Evolutionary conservation across 2,888 invertebrate species (phyloP).

Genomic region (Drosophila differens): DNA sequence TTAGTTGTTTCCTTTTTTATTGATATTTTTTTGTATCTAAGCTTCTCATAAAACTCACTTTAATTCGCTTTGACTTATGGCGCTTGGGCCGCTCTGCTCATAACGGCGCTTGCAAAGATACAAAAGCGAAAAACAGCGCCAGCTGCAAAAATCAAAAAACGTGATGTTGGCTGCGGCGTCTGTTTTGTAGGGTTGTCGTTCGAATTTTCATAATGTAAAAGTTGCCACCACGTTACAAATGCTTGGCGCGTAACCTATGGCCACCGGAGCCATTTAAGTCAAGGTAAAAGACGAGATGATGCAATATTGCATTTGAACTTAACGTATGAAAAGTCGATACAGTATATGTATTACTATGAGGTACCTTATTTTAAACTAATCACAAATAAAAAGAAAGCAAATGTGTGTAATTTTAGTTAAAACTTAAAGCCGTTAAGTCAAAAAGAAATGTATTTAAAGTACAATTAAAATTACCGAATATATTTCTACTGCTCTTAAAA

Average conservation of each 20-base stretch:
- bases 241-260: neutral
- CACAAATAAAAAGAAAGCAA: neutral
- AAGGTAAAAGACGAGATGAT: neutral
- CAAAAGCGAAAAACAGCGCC: conserved; percentile 73
- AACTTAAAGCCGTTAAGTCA: neutral
- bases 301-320: conserved; percentile 38
- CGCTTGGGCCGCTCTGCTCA: conserved; percentile 70
- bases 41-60: conserved; percentile 54
- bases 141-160: conserved; percentile 49
- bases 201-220: neutral
- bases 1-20: conserved; percentile 21
- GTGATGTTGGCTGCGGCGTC: conserved; percentile 66
- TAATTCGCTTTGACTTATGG: conserved; percentile 57
- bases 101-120: conserved; percentile 79
- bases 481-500: too few relatives aligned
- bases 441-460: neutral
- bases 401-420: neutral
- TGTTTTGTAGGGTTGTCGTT: conserved; percentile 47
- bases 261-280: neutral
- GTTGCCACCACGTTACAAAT: conserved; percentile 35
- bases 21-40: conserved; percentile 22
- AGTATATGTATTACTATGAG: neutral
- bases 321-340: conserved; percentile 19
- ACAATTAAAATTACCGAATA: neutral
- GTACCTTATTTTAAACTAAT: neutral